Base-by-base conservation (phyloP, 1,140 invertebrate species). In the Agraylea sexmaculata region DNA sequence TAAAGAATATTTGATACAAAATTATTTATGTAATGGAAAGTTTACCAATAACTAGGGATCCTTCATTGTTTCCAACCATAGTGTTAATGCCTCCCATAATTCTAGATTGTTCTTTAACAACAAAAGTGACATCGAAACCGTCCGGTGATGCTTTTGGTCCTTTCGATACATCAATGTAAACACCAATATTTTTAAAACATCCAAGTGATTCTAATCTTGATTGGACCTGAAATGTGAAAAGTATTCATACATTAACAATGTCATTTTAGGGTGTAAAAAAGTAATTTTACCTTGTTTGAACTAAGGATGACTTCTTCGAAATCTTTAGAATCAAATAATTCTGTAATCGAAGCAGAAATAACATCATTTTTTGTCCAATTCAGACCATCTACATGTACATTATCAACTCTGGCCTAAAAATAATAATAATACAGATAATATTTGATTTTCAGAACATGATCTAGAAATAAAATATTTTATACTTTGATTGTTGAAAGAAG, bases 121-220 rank as follows among this genome's bases (percentile, higher is more conserved):
- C 70, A 58, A 88, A 91, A 11, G 81, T 87, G 4, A 93, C 75
- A 69, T 91, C 84, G 43, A 89, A 75, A 21, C 83, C 84, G 57
- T 87, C 74, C 12, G 75, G 71, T 15, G 76, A 74, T 8, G 81
- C 69, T 46, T 71, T 71, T 6, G 73, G 69, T 13, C 80, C 78
- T 54, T 73, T 71, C 47, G 78, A 83, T n/a, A 83, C 84, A 56
- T 93, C 88, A 45, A 94, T 84, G 45, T 71, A 73, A 20, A 91
- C 74, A 10, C 73, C 74, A 39, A 93, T 77, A 50, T 78, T 78
- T 49, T 77, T 78, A 57, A 93, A 93, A 55, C 87, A 84, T 18
- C 83, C 85, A 33, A 92, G 68, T 17, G 72, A 69, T 51, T 87
- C 76, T 28, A 93, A 64, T 43, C 77, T 77, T 10, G 67, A 62